Percentiles rank a stretch among this genome's conserved stretches.
Conservation (phyloP, 2,113 vertebrate genomes). For the Urocitellus parryii region DNA sequence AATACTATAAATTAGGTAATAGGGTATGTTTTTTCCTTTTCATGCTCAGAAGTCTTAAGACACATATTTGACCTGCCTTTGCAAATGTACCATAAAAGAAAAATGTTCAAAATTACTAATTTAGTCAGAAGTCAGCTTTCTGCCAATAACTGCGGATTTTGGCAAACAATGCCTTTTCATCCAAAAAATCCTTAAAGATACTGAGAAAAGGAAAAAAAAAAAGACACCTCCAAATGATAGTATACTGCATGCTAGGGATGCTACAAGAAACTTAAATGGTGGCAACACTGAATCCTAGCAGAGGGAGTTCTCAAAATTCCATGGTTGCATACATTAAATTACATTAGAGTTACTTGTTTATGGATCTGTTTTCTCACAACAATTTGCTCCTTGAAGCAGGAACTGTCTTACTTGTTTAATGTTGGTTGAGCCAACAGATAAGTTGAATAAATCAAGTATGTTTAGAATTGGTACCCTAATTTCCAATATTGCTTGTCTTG, state of each 20-base stretch:
- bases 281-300: neutral
- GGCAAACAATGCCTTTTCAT: neutral
- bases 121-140: neutral
- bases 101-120: neutral
- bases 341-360: too few species aligned
- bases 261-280: neutral
- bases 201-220: neutral
- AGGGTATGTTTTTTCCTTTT: neutral
- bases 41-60: neutral
- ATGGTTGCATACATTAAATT: neutral
- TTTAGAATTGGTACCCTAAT: neutral
- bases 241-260: rapidly evolving
- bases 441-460: neutral
- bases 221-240: neutral
- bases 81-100: neutral
- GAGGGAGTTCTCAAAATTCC: neutral
- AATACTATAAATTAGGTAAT: too few species aligned
- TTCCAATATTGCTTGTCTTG: neutral
- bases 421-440: neutral
- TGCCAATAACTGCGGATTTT: neutral
- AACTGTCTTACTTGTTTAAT: neutral
- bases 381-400: neutral
- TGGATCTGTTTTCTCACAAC: neutral
- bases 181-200: neutral
- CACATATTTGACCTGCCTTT: neutral